Evolutionary conservation across 2,888 invertebrate species (phyloP).

Genomic region (Sesamia inferens): DNA sequence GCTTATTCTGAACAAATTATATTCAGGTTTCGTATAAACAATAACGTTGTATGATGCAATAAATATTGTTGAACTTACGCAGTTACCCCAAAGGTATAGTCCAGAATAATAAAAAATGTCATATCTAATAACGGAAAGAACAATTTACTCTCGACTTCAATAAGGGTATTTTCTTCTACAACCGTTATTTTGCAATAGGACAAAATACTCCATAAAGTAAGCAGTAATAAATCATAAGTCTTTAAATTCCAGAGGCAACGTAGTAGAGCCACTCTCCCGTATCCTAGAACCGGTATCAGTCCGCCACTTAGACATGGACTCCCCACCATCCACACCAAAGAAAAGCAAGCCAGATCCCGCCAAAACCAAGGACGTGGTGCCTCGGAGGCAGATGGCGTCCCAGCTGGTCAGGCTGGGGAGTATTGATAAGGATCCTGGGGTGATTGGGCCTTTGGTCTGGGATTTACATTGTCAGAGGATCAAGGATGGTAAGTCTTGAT

Average conservation of each 20-base stretch:
- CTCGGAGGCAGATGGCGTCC: conserved; percentile 84
- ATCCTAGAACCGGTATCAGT: conserved; percentile 95
- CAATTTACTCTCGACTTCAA: no score
- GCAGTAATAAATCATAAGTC: no score
- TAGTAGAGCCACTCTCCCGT: conserved; percentile 94
- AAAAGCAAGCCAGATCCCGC: conserved; percentile 61
- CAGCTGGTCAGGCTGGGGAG: conserved; percentile 92
- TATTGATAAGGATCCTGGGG: conserved; percentile 94
- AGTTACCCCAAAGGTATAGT: neutral
- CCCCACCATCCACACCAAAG: conserved; percentile 76
- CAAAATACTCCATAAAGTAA: neutral
- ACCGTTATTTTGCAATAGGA: neutral
- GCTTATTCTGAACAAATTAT: no score
- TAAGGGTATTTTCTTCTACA: neutral
- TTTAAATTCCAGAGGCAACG: conserved; percentile 89
- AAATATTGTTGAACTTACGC: no score
- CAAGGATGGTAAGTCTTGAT: conserved; percentile 83
- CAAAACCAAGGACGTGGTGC: conserved; percentile 75
- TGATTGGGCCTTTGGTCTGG: conserved; percentile 96
- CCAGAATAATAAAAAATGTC: no score
- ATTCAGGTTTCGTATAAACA: no score
- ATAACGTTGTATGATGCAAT: no score
- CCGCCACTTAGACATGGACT: conserved; percentile 91
- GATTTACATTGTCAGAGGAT: conserved; percentile 93
- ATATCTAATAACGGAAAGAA: no score